Conservation (phyloP, 2,113 vertebrate genomes). For the Vombatus ursinus region DNA sequence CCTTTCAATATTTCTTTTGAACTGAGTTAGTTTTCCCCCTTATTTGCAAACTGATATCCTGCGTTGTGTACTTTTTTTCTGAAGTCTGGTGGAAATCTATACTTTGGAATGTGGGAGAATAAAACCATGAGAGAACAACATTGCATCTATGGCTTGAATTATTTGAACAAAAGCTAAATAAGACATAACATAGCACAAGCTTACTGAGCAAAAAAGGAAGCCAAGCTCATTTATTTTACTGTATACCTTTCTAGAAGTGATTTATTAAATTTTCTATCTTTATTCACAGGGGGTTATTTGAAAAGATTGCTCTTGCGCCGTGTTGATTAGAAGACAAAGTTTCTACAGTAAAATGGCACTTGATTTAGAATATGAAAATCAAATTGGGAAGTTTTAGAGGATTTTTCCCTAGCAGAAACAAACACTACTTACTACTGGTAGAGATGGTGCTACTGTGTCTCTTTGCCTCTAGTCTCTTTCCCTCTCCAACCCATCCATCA, state of each 20-base stretch:
- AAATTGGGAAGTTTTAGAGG: neutral
- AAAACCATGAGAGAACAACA: neutral
- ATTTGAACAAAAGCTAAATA: neutral
- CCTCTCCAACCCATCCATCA: neutral
- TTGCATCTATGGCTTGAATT: slow-evolving; percentile 15
- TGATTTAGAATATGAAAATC: slow-evolving; percentile 9
- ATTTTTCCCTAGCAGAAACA: neutral
- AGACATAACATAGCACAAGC: neutral
- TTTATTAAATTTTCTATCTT: slow-evolving; percentile 5
- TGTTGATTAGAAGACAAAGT: slow-evolving; percentile 42
- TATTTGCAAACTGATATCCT: slow-evolving; percentile 26
- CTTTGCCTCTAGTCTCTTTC: neutral
- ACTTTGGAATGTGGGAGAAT: neutral
- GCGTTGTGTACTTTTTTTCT: neutral
- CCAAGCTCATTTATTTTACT: neutral
- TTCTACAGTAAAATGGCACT: slow-evolving; percentile 8
- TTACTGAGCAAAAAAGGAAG: neutral
- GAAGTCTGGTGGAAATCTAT: slow-evolving; percentile 24
- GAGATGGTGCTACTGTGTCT: neutral
- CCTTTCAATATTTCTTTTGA: slow-evolving; percentile 48
- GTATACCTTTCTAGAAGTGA: neutral
- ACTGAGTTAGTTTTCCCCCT: neutral
- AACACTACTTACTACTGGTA: neutral
- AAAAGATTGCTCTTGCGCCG: slow-evolving; percentile 22
- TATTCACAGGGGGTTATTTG: neutral